A percentile compares a stretch with the other conserved stretches of the same genome.
phyloP scores from a whole-genome alignment of 2,888 invertebrate species.

The Ichneumoninae sp. region DNA sequence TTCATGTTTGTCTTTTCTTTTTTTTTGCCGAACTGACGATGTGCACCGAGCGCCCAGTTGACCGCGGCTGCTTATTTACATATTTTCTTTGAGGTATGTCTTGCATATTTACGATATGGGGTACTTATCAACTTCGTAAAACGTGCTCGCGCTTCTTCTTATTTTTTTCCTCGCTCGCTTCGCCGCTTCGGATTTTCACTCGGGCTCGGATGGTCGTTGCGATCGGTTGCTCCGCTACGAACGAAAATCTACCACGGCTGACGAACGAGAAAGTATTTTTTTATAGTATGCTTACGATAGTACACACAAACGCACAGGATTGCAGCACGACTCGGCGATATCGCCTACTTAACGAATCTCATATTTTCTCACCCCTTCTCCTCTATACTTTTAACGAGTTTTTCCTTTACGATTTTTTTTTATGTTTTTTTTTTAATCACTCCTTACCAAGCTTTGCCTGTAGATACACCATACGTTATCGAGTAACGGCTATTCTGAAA shows the following conservation, averaged over 20 bases:
- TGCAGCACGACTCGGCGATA: conserved; percentile 30
- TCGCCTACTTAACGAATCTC: conserved; percentile 34
- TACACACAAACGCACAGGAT: conserved; percentile 13
- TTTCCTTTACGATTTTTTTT: conserved; percentile 16
- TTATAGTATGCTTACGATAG: background rate
- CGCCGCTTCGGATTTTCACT: conserved; percentile 35
- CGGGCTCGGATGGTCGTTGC: background rate
- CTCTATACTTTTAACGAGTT: conserved; percentile 59
- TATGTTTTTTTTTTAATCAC: conserved; percentile 39
- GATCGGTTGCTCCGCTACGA: conserved; percentile 34
- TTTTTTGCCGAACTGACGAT: conserved; percentile 27
- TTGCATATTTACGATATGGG: conserved; percentile 77
- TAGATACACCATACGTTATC: conserved; percentile 60
- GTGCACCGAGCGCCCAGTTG: conserved; percentile 44
- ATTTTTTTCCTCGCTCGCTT: conserved; percentile 42
- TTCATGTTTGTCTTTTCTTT: conserved; percentile 13
- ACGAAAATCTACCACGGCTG: conserved; percentile 15
- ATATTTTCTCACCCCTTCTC: conserved; percentile 20
- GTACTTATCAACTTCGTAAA: conserved; percentile 63
- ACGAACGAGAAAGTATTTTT: conserved; percentile 10
- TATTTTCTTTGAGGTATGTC: conserved; percentile 75
- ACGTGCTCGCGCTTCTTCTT: conserved; percentile 58
- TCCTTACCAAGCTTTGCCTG: conserved; percentile 67
- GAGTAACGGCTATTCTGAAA: conserved; percentile 63
- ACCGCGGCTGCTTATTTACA: conserved; percentile 69